Evolutionary conservation across 2,888 invertebrate species (phyloP), one percentile per base, ranked within the genome.

Genomic region (Tetheella fluctuosa): DNA sequence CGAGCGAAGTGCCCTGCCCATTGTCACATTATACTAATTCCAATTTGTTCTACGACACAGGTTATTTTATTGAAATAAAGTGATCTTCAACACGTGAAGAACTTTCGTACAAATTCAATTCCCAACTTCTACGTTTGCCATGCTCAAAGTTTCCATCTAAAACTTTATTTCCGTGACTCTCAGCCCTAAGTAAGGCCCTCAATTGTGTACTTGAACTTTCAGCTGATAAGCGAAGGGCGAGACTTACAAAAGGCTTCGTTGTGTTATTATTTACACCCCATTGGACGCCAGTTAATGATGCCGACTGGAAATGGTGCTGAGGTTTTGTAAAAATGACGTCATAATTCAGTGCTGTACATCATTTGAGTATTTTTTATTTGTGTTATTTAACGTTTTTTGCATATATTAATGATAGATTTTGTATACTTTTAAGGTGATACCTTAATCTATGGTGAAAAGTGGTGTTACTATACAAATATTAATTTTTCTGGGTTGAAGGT

Each of bases 191-290:
- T 20, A 20, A 20, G n/a, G 39, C n/a, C 39, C 39, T 39, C 7
- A 48, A 48, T 10, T 10, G 48, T 20, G 48, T 48, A 48, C 48
- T 48, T 48, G 48, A 48, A 48, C 48, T 48, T 48, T 48, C 48
- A 48, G 48, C 48, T 48, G 48, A 48, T 48, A 48, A 48, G 48
- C 42, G 42, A 10, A 48, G 48, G 48, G 48, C 7, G 42, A 42
- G 15, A 48, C 20, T 10, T 39, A 39, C 39, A 39, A 48, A 48
- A 48, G 48, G 20, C 20, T 48, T 39, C 39, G 6, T 48, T 48
- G 42, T 42, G 48, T 48, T 48, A 48, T 48, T 48, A 48, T 48
- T 48, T 48, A 48, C 48, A 48, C 48, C 48, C 48, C 48, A 48
- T 48, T 39, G 39, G n/a, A 4, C 48, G 20, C 20, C 20, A 10